A percentile compares a stretch with the other conserved stretches of the same genome.
Conservation (phyloP, 2,797 vertebrate genomes). For the Thripadectes ignobilis region DNA sequence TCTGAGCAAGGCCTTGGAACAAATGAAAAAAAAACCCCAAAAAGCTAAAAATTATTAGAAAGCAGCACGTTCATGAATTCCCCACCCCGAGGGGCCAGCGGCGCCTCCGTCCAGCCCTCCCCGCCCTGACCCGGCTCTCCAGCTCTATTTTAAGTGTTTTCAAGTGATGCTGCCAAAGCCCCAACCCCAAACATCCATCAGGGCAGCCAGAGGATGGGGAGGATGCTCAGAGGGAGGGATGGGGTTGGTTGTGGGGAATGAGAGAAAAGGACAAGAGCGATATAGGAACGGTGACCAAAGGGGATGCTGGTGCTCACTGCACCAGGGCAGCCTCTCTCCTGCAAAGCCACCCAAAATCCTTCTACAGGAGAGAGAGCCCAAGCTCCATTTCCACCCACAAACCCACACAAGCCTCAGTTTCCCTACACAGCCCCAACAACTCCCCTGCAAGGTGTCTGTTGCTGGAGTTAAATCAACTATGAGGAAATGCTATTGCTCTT, state of each 20-base stretch:
- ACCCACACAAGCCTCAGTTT: neutral
- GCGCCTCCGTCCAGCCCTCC: neutral
- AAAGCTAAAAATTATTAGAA: neutral
- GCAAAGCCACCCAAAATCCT: neutral
- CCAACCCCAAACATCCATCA: neutral
- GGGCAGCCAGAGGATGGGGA: neutral
- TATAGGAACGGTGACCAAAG: fast-evolving
- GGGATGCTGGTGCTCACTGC: neutral
- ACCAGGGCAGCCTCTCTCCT: neutral
- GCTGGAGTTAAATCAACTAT: neutral
- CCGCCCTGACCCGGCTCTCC: neutral
- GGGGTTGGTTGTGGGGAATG: fast-evolving
- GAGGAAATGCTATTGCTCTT: fast-evolving
- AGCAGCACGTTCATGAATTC: neutral
- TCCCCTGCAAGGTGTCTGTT: neutral
- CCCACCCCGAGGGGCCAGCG: neutral
- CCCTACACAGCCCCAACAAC: neutral
- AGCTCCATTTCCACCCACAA: neutral
- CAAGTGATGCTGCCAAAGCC: neutral
- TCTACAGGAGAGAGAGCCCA: fast-evolving
- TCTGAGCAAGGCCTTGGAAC: neutral
- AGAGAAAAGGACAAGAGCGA: neutral
- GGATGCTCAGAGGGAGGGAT: neutral
- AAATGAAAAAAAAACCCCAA: neutral
- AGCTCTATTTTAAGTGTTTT: neutral